Evolutionary conservation across 1,140 invertebrate genomes (phyloP), one percentile per base, ranked within the genome.

Genomic region (Neodiprion lecontei): DNA sequence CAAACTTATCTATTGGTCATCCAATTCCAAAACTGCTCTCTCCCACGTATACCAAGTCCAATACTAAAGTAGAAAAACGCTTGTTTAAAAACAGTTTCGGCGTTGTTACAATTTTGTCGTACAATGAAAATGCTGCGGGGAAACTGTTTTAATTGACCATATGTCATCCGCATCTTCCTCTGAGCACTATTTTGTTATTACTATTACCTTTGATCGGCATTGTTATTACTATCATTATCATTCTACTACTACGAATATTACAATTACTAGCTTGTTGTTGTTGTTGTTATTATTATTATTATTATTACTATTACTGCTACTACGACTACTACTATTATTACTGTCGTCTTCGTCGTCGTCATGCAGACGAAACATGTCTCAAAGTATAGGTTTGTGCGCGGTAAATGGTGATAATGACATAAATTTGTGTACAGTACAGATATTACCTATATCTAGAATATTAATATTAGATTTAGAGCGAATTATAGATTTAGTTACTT

Each of bases 341-440:
- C 28, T 40, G 28, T 40, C 28, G 28, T 40, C 53, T 5, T 61
- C 10, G n/a, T 53, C n/a, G n/a, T 53, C 9, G 9, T 17, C n/a
- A 61, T 61, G 11, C 3, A 14, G 7, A 61, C 53, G 11, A 61
- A 61, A 61, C n/a, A 61, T 61, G 3, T 61, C 53, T 17, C 53
- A 40, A 40, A 40, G 28, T 61, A 17, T 9, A 17, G 4, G 53
- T 14, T 14, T 61, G 53, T 17, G 11, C 5, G 53, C 11, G 82
- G 81, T 76, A 76, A 86, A 80, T 82, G 79, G 80, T 86, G 83
- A 83, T 76, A 85, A 87, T 82, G 79, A 86, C 83, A 87, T 87
- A 88, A 83, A 81, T 82, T 86, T 87, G 86, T 88, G 87, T 88
- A 88, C 87, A 88, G 85, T 87, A 85, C 83, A 85, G 83, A 87